Conservation (phyloP, 2,113 vertebrate species). For the Leptodactylus fuscus region DNA sequence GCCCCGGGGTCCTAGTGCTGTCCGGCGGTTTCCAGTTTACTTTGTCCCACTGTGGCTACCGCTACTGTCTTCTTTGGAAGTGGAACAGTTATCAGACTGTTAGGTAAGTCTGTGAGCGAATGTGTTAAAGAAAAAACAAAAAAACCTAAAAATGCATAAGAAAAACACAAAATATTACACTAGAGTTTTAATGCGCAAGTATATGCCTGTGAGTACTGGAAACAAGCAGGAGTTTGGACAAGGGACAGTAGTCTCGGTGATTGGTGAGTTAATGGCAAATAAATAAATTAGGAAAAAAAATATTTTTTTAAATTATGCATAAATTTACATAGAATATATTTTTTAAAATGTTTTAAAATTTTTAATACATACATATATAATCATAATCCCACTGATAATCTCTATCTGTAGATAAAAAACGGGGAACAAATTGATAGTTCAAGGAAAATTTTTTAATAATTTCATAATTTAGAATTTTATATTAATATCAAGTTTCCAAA, state of each 20-base stretch:
- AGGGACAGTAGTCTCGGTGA: constrained; percentile 56
- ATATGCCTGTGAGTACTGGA: constrained; percentile 16
- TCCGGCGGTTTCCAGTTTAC: neutral
- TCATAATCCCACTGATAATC: no score
- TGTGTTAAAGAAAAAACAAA: no score
- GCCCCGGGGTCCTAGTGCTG: neutral
- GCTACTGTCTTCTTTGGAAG: constrained; percentile 8
- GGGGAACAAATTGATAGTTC: no score
- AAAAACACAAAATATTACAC: neutral
- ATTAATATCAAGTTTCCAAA: constrained; percentile 63
- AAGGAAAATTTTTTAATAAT: neutral
- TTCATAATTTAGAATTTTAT: neutral
- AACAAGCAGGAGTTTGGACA: constrained; percentile 33
- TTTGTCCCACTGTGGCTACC: neutral
- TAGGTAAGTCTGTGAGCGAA: neutral
- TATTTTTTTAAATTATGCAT: no score
- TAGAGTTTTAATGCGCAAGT: neutral
- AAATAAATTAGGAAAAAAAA: no score
- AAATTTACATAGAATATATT: no score
- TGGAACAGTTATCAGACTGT: neutral
- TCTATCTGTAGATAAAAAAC: no score
- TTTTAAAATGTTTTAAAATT: no score
- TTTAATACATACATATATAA: no score
- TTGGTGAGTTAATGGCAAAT: constrained; percentile 65
- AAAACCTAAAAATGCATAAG: neutral